Evolutionary conservation across 2,888 invertebrate species (phyloP), one percentile per base, ranked within the genome.

Genomic region (Nomada fabriciana): DNA sequence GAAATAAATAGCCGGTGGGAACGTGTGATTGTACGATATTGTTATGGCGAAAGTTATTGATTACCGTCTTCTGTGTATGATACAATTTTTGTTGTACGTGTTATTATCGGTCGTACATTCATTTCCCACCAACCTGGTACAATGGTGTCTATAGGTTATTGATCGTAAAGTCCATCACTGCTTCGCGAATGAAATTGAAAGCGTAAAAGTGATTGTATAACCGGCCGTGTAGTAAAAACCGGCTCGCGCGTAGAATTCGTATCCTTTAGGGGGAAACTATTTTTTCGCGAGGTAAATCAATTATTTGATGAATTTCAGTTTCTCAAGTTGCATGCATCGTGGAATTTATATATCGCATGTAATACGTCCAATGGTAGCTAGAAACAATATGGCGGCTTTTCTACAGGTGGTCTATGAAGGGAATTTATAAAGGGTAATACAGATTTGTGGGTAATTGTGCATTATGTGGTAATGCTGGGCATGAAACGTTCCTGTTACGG

Each of bases 381-480:
- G 15, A 9, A 25, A 59, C 59, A 10, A 59, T 47, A 47, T 13
- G 42, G 47, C 13, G n/a, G 15, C 20, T n/a, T 71, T 71, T 71
- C 13, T 61, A 50, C 60, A 60, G 59, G 20, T 60, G 15, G 52
- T 25, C 53, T 9, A 18, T 47, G 43, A 65, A 65, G 53, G 25
- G 42, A n/a, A 65, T 65, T 55, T 43, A 64, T 64, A 60, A 20
- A 52, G 20, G 29, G 53, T 53, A 73, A 74, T 59, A 63, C 52
- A 63, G 57, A 50, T 68, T 68, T 68, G 57, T 74, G 36, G 29
- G 42, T 74, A 65, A 73, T 73, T 65, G 73, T 13, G 73, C 20
- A 72, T 72, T 72, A 72, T 72, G 53, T 72, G 72, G 64, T 72
- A 72, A 72, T 72, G 20, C 15, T n/a, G 7, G 9, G 70, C 59